Conservation (phyloP, 2,888 invertebrate genomes). For the Deroplatys truncata region DNA sequence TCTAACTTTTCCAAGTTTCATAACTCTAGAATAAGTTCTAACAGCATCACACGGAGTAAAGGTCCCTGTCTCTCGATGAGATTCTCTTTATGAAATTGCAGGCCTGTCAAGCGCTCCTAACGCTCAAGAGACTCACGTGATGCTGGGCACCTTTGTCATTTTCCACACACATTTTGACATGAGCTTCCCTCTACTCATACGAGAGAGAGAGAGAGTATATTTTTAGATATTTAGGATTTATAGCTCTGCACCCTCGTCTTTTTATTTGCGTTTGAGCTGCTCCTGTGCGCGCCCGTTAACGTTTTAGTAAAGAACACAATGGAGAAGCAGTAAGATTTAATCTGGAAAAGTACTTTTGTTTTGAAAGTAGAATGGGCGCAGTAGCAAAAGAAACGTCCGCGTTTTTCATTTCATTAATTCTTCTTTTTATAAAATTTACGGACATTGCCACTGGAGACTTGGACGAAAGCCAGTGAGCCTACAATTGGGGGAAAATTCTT, state of each 20-base stretch:
- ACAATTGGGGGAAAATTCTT: background rate
- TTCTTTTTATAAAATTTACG: background rate
- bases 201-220: background rate
- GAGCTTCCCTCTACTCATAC: background rate
- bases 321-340: constrained; percentile 14
- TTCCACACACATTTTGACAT: background rate
- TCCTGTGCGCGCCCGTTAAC: background rate
- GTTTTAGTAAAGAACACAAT: background rate
- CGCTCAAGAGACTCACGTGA: background rate
- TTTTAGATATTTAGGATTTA: background rate
- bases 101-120: background rate
- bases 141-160: background rate
- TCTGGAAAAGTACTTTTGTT: constrained; percentile 21
- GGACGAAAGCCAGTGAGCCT: background rate
- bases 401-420: constrained; percentile 25
- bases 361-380: background rate
- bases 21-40: background rate
- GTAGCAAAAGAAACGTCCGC: background rate
- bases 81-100: background rate
- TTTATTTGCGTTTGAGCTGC: background rate
- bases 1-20: background rate
- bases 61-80: background rate
- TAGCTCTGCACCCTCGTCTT: background rate
- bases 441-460: background rate
- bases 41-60: background rate